Evolutionary conservation across 1,140 invertebrate species (phyloP), one percentile per base, ranked within the genome.

Genomic region (Drosophila pruinosa): DNA sequence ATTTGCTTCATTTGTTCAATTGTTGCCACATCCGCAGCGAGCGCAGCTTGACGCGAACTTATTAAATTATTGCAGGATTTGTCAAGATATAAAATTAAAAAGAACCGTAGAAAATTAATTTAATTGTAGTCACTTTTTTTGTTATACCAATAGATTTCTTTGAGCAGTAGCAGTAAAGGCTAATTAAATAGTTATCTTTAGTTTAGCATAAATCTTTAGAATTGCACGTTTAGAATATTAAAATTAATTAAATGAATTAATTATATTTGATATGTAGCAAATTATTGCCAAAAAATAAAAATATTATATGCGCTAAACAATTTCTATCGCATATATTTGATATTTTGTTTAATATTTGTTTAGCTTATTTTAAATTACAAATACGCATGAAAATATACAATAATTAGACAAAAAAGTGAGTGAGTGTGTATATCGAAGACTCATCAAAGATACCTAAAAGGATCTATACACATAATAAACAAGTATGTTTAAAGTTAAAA

Each of bases 1-100:
- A 21, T 34, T 53, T 38, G 3, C 34, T 67, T 64, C 36, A 76
- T 78, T 89, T 78, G 39, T 74, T 83, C 53, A 75, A 61, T 52
- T 70, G 65, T 39, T 78, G 85, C 76, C 78, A 89, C 48, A 89
- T 85, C 72, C 77, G 41, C 50, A 89, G 50, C n/a, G 85, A 86
- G 45, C 80, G 74, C 62, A 85, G 86, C 50, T 89, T 89, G 26
- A 89, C 52, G 62, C 41, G 72, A 72, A 86, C 81, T 86, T 77
- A n/a, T 21, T 15, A 65, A 47, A 24, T 6, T 19, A n/a, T 52
- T 43, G 53, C n/a, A 12, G 31, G 64, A 43, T 12, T 21, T 28
- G 5, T 10, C n/a, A 54, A 36, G 15, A 31, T 12, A 47, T 7
- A 10, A 28, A 56, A 56, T 38, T 17, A 38, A 3, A 15, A 17